These are phyloP conservation scores for Gryllus bimaculatus DNA, from an alignment of 1,140 invertebrate genomes.

Conservation along the genomic window DNA sequence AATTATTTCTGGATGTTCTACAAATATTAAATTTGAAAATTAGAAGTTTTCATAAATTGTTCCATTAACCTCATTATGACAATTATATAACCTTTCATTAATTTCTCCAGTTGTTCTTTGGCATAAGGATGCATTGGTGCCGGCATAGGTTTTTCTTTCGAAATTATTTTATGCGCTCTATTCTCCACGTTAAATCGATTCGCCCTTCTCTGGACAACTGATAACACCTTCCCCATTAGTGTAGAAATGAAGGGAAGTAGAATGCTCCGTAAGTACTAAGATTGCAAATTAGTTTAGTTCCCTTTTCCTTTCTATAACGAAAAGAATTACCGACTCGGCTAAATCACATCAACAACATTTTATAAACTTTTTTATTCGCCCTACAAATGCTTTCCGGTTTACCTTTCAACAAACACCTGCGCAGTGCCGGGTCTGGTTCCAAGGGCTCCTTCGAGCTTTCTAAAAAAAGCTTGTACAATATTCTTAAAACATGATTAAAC, in stretches of 20 bases:
- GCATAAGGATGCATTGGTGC: constrained; percentile 52
- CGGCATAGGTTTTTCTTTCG: constrained; percentile 50
- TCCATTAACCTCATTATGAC: background rate
- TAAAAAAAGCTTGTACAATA: too few species aligned
- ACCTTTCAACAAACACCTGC: too few species aligned
- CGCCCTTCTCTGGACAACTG: constrained; percentile 37
- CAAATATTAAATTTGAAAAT: constrained; percentile 24
- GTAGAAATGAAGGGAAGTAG: background rate
- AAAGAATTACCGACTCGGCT: too few species aligned
- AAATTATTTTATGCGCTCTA: constrained; percentile 55
- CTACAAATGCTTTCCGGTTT: too few species aligned
- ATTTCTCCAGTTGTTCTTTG: constrained; percentile 47
- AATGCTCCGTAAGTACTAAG: background rate
- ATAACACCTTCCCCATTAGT: constrained; percentile 44
- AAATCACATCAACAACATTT: too few species aligned
- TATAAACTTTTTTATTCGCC: too few species aligned
- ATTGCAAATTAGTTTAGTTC: background rate
- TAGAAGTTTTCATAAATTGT: background rate
- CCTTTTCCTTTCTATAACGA: too few species aligned
- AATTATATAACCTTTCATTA: constrained; percentile 40
- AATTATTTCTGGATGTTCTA: constrained; percentile 49
- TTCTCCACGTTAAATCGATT: constrained; percentile 59
- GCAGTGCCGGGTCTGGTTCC: too few species aligned
- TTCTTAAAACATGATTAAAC: too few species aligned
- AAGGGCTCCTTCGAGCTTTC: too few species aligned